Evolutionary conservation across 2,888 invertebrate genomes (phyloP).

Genomic region (Automeris io): DNA sequence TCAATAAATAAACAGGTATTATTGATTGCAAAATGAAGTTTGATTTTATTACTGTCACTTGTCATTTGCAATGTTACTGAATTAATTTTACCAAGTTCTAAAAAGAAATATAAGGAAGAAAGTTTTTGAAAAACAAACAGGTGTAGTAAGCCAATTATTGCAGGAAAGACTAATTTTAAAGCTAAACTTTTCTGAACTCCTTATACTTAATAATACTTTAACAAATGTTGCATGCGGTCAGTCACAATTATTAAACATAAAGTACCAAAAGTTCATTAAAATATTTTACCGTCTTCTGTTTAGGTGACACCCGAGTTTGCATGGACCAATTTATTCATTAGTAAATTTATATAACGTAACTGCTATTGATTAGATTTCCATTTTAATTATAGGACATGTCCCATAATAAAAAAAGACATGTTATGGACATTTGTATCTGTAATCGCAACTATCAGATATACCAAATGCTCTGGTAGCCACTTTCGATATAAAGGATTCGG

Average conservation of each 20-base stretch:
- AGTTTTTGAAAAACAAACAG: conserved; percentile 54
- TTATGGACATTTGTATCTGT: no score
- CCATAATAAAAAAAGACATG: neutral
- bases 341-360: conserved; percentile 16
- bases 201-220: conserved; percentile 34
- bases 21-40: neutral
- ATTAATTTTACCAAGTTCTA: conserved; percentile 34
- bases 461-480: no score
- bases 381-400: neutral
- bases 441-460: no score
- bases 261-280: conserved; percentile 47
- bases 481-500: no score
- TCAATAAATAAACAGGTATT: conserved; percentile 15
- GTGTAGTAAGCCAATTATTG: conserved; percentile 58
- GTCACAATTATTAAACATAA: conserved; percentile 66
- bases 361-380: neutral
- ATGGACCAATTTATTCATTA: conserved; percentile 62
- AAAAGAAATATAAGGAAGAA: conserved; percentile 27
- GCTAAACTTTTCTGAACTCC: conserved; percentile 46
- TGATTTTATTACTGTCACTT: neutral
- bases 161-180: conserved; percentile 52
- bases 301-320: conserved; percentile 66
- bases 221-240: conserved; percentile 66
- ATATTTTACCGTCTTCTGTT: conserved; percentile 73
- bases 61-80: neutral